Evolutionary conservation across 2,113 vertebrate genomes (phyloP).

Genomic region (Otolemur garnettii): DNA sequence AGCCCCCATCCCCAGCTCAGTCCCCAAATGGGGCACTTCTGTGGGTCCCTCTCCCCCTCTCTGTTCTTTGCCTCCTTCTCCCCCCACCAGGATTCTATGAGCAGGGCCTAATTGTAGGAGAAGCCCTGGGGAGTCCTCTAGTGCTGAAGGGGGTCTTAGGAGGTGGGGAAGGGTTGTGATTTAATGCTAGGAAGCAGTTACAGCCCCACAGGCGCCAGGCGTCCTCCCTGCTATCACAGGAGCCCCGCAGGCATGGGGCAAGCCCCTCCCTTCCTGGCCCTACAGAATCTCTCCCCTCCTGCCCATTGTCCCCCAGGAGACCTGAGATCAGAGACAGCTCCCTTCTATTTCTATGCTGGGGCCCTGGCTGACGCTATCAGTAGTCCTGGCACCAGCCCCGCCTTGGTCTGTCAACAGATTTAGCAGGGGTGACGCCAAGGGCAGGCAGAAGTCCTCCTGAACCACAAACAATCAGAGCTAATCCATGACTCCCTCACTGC

Average conservation of each 20-base stretch:
- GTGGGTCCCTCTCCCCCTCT: not conserved
- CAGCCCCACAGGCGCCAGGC: not conserved
- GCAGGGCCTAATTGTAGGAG: not conserved
- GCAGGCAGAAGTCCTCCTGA: not conserved
- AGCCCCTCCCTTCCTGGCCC: not conserved
- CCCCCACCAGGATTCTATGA: not conserved
- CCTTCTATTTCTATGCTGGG: not conserved
- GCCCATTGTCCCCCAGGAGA: not conserved
- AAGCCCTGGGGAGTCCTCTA: not conserved
- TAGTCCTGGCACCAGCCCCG: not conserved
- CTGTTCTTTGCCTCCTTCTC: not conserved
- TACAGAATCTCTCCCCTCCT: not conserved
- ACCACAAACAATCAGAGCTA: not conserved
- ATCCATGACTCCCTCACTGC: not conserved
- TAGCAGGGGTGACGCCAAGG: not conserved
- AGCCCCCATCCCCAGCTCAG: not conserved
- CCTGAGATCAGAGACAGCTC: no score
- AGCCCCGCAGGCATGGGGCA: fast-evolving
- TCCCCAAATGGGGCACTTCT: no score
- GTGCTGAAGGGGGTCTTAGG: not conserved
- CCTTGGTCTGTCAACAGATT: not conserved
- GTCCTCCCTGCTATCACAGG: not conserved
- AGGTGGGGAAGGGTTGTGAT: not conserved
- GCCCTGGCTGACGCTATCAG: not conserved
- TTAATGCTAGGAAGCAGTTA: not conserved